phyloP scores from a whole-genome alignment of 2,113 vertebrate species.

The Bubo blakistoni region DNA sequence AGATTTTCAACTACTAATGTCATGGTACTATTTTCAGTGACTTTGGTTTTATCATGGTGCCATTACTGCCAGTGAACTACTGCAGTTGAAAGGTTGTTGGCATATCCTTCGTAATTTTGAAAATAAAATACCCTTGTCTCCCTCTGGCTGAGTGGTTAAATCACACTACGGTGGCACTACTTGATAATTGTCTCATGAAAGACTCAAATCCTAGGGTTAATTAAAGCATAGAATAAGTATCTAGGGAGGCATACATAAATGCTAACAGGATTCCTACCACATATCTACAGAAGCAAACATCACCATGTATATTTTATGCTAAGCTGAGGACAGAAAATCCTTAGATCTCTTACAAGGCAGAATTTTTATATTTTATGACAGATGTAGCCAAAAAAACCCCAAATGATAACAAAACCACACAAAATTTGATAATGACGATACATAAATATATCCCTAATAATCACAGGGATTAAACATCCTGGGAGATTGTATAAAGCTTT shows the following conservation, averaged over 20 bases:
- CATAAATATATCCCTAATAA: not conserved
- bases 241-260: constrained; percentile 38
- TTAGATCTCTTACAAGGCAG: constrained; percentile 9
- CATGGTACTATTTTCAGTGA: not conserved
- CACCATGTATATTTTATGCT: not conserved
- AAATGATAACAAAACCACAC: not conserved
- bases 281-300: not conserved
- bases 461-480: not conserved
- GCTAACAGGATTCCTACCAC: constrained; percentile 27
- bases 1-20: not conserved
- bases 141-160: constrained; percentile 23
- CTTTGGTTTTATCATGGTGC: constrained; percentile 1
- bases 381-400: not conserved
- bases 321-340: not conserved
- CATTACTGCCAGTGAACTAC: not conserved
- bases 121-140: constrained; percentile 29
- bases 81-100: not conserved
- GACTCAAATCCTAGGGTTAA: constrained; percentile 43
- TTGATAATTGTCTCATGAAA: constrained; percentile 45
- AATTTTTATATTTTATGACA: not conserved
- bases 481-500: not conserved
- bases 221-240: constrained; percentile 45
- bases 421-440: not conserved
- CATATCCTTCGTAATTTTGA: not conserved
- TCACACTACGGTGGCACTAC: not conserved